Evolutionary conservation across 2,888 invertebrate genomes (phyloP).

Genomic region (Apamea crenata): DNA sequence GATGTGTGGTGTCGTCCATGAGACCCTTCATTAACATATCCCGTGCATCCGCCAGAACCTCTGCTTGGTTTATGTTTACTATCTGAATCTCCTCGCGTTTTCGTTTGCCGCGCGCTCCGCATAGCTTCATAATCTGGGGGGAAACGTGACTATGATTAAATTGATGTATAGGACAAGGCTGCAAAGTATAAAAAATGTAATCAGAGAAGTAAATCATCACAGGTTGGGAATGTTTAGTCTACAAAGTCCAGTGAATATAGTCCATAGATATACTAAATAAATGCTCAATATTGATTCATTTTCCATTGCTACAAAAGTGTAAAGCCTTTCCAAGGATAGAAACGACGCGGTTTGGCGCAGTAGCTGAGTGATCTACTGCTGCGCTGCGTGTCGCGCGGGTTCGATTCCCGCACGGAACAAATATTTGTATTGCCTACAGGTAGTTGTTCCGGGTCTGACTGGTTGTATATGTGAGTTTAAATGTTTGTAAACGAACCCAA

Average conservation of each 20-base stretch:
- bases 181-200: background rate
- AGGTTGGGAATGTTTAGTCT: background rate
- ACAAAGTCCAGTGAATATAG: background rate
- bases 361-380: too few species aligned
- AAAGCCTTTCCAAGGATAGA: background rate
- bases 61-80: conserved; percentile 95
- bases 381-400: too few species aligned
- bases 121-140: conserved; percentile 91
- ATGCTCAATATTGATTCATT: background rate
- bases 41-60: conserved; percentile 94
- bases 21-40: conserved; percentile 95
- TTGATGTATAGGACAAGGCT: background rate
- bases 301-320: background rate
- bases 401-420: too few species aligned
- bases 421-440: too few species aligned
- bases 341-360: background rate
- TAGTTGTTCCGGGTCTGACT: too few species aligned
- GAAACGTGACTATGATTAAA: background rate
- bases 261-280: background rate
- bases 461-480: too few species aligned
- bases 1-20: conserved; percentile 92
- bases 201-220: background rate
- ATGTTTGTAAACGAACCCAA: too few species aligned
- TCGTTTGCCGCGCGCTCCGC: conserved; percentile 92
- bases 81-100: conserved; percentile 93